Conservation (phyloP, 2,113 vertebrate species). For the Hydropotes inermis region DNA sequence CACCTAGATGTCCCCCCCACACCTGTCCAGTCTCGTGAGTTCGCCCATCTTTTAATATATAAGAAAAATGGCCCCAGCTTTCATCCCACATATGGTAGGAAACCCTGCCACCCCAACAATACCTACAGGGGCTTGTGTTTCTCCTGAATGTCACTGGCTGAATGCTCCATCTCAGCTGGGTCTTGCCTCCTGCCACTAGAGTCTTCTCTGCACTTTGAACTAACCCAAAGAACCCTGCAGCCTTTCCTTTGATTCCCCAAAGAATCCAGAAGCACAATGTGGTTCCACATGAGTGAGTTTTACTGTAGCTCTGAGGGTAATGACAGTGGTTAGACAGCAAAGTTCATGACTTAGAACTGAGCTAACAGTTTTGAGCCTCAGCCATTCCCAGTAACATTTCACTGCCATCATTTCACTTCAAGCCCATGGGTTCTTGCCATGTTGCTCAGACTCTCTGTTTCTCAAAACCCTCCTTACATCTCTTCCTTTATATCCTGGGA, state of each 20-base stretch:
- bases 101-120: background rate
- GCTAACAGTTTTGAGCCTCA: background rate
- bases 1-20: background rate
- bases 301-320: background rate
- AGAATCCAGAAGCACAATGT: accelerated
- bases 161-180: background rate
- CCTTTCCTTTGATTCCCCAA: background rate
- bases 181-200: background rate
- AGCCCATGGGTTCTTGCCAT: background rate
- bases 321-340: background rate
- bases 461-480: background rate
- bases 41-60: background rate
- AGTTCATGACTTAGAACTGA: background rate
- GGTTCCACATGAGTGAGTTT: background rate
- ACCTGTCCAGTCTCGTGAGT: background rate
- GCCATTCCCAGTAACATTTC: background rate
- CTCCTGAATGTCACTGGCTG: background rate
- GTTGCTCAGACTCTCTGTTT: background rate
- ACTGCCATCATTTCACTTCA: no score
- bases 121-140: background rate
- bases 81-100: background rate
- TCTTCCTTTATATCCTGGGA: background rate
- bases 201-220: background rate
- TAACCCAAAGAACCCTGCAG: background rate
- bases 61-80: background rate